These are phyloP conservation scores for Ceratina australensis DNA, from an alignment of 1,140 invertebrate genomes.

Conservation along the genomic window DNA sequence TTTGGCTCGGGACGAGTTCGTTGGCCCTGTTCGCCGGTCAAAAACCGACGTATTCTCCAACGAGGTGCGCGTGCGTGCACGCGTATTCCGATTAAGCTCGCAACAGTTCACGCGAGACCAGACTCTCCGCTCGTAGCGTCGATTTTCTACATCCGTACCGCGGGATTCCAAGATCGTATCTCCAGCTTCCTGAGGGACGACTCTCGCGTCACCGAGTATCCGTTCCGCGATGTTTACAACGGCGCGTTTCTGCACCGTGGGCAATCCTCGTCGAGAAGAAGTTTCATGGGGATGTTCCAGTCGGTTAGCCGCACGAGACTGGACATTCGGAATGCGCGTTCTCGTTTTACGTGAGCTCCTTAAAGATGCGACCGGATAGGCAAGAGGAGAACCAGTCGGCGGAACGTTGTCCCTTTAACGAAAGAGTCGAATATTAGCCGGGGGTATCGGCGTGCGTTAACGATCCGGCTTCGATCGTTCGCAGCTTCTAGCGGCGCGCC, in stretches of 20 bases:
- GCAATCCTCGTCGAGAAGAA: background rate
- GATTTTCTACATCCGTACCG: background rate
- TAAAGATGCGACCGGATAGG: background rate
- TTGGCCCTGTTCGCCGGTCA: conserved; percentile 23
- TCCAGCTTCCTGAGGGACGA: background rate
- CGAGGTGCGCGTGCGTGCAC: background rate
- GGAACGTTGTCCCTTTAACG: too few species aligned
- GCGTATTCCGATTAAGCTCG: background rate
- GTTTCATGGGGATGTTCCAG: background rate
- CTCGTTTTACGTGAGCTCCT: too few species aligned
- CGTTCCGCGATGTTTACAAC: background rate
- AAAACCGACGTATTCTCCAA: background rate
- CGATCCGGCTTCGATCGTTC: conserved; percentile 11
- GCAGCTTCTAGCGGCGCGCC: conserved; percentile 6
- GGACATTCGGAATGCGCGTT: background rate
- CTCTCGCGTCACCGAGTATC: background rate
- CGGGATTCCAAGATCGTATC: background rate
- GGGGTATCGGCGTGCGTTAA: background rate
- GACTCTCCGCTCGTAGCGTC: background rate
- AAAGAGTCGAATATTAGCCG: too few species aligned
- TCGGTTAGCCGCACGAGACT: background rate
- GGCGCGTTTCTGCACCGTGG: background rate
- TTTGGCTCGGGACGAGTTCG: conserved; percentile 15
- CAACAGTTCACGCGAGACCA: conserved; percentile 1
- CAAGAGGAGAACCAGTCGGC: too few species aligned